Percentiles rank a stretch among this genome's conserved stretches.
phyloP scores from a whole-genome alignment of 2,113 vertebrate genomes.

The Urocolius indicus region DNA sequence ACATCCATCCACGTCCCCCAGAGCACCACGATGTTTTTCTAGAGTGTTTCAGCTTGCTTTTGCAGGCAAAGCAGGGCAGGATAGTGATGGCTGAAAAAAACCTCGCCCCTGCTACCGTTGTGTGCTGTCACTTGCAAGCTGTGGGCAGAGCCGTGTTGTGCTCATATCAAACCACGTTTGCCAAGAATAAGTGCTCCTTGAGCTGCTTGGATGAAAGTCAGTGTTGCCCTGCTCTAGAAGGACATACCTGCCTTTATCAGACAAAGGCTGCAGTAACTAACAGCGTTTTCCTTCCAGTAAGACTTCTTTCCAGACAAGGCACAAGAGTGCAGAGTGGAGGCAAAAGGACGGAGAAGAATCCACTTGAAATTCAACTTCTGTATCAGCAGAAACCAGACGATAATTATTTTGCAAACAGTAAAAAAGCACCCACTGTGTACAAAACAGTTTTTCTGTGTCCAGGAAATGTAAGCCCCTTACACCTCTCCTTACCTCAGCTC shows the following conservation, averaged over 20 bases:
- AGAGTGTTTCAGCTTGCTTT: background rate
- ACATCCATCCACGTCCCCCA: background rate
- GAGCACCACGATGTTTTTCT: background rate
- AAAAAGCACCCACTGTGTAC: background rate
- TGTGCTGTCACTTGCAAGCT: background rate
- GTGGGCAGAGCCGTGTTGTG: background rate
- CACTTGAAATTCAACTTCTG: background rate
- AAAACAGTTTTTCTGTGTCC: background rate
- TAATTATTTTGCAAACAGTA: background rate
- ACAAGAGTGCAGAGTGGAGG: background rate
- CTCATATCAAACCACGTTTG: background rate
- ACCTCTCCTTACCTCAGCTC: background rate
- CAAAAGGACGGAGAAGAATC: background rate
- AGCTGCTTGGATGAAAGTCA: background rate
- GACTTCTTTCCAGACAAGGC: background rate
- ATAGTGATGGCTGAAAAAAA: background rate
- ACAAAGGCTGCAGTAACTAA: background rate
- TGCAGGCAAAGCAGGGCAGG: background rate
- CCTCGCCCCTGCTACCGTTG: background rate
- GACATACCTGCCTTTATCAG: background rate
- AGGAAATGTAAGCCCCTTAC: accelerated
- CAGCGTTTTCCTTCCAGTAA: background rate
- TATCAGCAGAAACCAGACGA: background rate
- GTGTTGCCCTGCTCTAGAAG: background rate
- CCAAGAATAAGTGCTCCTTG: background rate